A percentile compares a stretch with the other conserved stretches of the same genome.
phyloP scores from a whole-genome alignment of 2,888 invertebrate genomes.

The Halictus ligatus region DNA sequence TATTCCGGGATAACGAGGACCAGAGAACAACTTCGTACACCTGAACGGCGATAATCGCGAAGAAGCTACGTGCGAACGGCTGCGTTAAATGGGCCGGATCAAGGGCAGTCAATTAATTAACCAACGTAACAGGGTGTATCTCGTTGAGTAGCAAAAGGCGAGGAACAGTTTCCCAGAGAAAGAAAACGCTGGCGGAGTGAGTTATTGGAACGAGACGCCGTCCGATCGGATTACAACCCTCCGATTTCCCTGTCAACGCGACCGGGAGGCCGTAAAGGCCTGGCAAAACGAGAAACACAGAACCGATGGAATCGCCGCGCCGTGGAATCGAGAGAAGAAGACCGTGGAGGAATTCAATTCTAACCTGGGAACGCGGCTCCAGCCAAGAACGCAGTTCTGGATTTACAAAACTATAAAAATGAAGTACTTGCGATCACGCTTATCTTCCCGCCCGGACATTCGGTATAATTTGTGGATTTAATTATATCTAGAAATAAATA shows the following conservation, averaged over 20 bases:
- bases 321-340: not conserved
- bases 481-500: not conserved
- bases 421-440: not conserved
- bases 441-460: not conserved
- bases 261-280: not conserved
- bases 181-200: not conserved
- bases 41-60: not conserved
- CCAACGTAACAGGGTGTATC: not conserved
- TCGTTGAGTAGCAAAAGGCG: not conserved
- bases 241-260: constrained; percentile 32
- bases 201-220: constrained; percentile 7
- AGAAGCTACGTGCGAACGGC: not conserved
- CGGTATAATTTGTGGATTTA: not conserved
- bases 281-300: constrained; percentile 1
- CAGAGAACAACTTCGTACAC: not conserved
- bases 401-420: not conserved
- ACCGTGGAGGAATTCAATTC: not conserved
- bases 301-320: not conserved
- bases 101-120: not conserved
- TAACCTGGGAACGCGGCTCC: not conserved
- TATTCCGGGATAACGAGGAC: not conserved
- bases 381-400: not conserved
- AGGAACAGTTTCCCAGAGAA: not conserved
- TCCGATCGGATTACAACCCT: constrained; percentile 25
- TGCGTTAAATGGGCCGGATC: not conserved